A percentile compares a stretch with the other conserved stretches of the same genome.
Evolutionary conservation across 2,888 invertebrate species (phyloP).

Genomic region (Melanophora roralis): DNA sequence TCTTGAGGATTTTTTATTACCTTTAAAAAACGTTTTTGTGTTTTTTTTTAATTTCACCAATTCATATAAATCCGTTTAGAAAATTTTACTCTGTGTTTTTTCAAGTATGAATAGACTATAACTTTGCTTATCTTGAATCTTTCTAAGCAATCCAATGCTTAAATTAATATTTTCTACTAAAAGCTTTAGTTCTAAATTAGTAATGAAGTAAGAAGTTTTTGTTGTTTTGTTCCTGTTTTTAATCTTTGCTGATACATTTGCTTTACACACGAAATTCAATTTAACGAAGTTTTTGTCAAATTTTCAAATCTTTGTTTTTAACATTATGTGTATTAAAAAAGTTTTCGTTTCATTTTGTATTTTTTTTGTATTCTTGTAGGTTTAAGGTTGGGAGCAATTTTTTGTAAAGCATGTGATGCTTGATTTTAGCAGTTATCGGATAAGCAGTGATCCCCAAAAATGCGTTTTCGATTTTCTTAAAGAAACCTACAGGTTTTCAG

Average conservation of each 20-base stretch:
- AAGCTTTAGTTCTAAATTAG: slow-evolving; percentile 50
- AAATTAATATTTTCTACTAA: slow-evolving; percentile 49
- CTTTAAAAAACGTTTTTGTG: no score
- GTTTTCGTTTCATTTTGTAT: slow-evolving; percentile 36
- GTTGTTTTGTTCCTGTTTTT: slow-evolving; percentile 12
- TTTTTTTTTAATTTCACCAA: no score
- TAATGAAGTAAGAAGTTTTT: slow-evolving; percentile 27
- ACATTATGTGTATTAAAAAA: slow-evolving; percentile 52
- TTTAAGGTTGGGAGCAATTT: slow-evolving; percentile 36
- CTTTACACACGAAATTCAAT: slow-evolving; percentile 60
- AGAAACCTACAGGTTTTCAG: no score
- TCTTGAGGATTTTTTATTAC: no score
- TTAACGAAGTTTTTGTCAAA: slow-evolving; percentile 57
- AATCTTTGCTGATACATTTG: slow-evolving; percentile 48
- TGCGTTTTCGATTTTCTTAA: no score
- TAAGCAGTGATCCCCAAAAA: slow-evolving; percentile 46
- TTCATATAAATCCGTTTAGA: no score
- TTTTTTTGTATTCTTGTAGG: slow-evolving; percentile 12
- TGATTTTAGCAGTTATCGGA: slow-evolving; percentile 63
- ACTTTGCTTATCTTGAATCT: slow-evolving; percentile 24
- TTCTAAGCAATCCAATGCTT: slow-evolving; percentile 2
- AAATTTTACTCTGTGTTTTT: no score
- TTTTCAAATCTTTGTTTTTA: slow-evolving; percentile 57
- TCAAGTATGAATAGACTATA: neutral
- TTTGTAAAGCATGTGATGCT: slow-evolving; percentile 49